These are phyloP conservation scores for Indicator maculatus DNA, from an alignment of 2,113 vertebrate genomes.

Conservation along the genomic window DNA sequence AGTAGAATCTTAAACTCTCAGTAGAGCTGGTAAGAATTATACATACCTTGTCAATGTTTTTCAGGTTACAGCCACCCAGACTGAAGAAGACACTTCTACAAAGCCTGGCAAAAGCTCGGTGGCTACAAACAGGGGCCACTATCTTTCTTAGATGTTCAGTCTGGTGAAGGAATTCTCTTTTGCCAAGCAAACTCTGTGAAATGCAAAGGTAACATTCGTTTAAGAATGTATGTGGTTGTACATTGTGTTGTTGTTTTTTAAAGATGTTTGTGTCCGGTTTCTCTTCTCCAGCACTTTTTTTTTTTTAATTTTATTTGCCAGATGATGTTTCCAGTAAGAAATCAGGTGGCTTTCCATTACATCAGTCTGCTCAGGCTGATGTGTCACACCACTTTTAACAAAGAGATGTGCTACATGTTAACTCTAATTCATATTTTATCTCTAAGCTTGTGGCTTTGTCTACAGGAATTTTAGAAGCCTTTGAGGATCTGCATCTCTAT, in stretches of 20 bases:
- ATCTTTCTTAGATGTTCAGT: conserved; percentile 72
- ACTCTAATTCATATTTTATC: neutral
- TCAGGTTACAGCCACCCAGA: conserved; percentile 82
- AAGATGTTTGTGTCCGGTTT: neutral
- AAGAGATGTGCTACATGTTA: neutral
- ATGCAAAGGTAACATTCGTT: neutral
- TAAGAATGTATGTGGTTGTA: neutral
- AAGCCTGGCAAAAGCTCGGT: conserved; percentile 62
- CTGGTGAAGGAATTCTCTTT: conserved; percentile 80
- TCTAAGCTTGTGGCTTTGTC: neutral
- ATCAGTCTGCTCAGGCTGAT: neutral
- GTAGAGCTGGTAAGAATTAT: neutral
- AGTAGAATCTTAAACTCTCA: neutral
- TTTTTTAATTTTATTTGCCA: neutral
- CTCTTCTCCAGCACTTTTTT: neutral
- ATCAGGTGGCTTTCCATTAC: neutral
- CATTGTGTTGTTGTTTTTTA: neutral
- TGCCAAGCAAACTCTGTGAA: conserved; percentile 78
- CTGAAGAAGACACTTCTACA: conserved; percentile 85
- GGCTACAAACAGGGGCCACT: conserved; percentile 79
- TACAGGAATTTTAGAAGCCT: neutral
- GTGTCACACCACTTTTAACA: neutral
- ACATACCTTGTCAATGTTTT: conserved; percentile 85
- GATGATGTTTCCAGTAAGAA: neutral
- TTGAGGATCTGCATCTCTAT: neutral